These are phyloP conservation scores for Tridacna gigas DNA, from an alignment of 2,888 invertebrate species.

Conservation along the genomic window DNA sequence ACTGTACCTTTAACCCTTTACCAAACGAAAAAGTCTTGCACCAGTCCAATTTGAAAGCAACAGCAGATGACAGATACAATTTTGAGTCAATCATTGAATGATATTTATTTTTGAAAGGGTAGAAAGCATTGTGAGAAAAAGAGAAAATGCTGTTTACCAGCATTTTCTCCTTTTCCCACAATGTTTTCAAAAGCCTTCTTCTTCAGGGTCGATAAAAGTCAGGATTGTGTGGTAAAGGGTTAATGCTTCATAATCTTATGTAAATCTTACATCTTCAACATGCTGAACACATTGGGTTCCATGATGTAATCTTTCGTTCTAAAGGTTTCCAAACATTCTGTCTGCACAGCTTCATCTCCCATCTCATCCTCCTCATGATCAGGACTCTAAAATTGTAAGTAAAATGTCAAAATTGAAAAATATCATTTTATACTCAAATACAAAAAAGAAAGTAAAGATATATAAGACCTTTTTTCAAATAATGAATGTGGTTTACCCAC, in stretches of 20 bases:
- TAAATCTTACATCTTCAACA: slow-evolving; percentile 90
- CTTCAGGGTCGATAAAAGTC: not conserved
- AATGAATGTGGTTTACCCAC: too few relatives aligned
- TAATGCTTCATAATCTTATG: not conserved
- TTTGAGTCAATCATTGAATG: too few relatives aligned
- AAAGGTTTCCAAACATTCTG: slow-evolving; percentile 96
- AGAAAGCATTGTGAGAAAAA: not conserved
- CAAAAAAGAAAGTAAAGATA: too few relatives aligned
- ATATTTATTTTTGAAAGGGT: too few relatives aligned
- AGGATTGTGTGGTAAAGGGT: not conserved
- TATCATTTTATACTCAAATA: too few relatives aligned
- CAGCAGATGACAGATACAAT: too few relatives aligned
- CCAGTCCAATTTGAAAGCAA: too few relatives aligned
- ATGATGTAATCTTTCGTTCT: slow-evolving; percentile 98
- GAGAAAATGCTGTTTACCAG: not conserved
- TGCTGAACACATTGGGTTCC: slow-evolving; percentile 98
- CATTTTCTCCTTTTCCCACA: not conserved
- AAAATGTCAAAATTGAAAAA: too few relatives aligned
- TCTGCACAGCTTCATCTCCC: slow-evolving; percentile 87
- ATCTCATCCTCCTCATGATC: slow-evolving; percentile 79
- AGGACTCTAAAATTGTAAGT: slow-evolving; percentile 74
- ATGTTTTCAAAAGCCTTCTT: not conserved
- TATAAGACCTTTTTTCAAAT: too few relatives aligned
- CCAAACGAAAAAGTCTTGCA: too few relatives aligned
- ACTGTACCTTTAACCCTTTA: too few relatives aligned